Conservation (phyloP, 2,113 vertebrate genomes). For the Hippolais icterina region DNA sequence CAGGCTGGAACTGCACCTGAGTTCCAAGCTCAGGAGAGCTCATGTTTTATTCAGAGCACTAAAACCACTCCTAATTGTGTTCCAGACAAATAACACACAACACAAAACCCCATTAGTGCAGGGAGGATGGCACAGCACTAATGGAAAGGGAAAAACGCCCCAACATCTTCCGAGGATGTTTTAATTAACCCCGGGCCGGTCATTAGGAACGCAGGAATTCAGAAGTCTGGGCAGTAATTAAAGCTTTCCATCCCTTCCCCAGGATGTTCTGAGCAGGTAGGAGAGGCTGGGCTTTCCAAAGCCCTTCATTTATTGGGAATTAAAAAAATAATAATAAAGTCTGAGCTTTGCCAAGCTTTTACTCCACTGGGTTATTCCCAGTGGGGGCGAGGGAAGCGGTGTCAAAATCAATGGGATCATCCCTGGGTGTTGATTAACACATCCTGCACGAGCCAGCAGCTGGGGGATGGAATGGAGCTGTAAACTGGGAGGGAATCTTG, state of each 20-base stretch:
- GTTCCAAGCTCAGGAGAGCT: not conserved
- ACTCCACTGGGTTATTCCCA: not conserved
- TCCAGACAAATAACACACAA: constrained; percentile 11
- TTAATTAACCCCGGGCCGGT: constrained; percentile 34
- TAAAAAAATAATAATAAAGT: not conserved
- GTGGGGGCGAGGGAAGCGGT: not conserved
- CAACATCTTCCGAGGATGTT: not conserved
- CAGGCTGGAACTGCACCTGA: not conserved
- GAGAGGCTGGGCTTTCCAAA: not conserved
- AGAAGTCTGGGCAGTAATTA: not conserved
- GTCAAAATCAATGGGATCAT: not conserved
- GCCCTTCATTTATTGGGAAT: not conserved
- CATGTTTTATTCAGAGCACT: constrained; percentile 40
- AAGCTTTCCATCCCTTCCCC: not conserved
- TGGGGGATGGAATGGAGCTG: not conserved
- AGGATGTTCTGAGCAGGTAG: not conserved
- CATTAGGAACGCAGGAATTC: not conserved
- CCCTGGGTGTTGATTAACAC: not conserved
- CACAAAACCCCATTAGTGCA: not conserved
- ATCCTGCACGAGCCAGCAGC: not conserved
- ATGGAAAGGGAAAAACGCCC: not conserved
- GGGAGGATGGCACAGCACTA: not conserved
- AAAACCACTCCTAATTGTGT: not conserved
- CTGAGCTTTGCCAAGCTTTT: not conserved
- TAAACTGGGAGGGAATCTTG: not conserved